A percentile compares a stretch with the other conserved stretches of the same genome.
phyloP scores from a whole-genome alignment of 2,797 vertebrate species.

The Oreochromis mossambicus region DNA sequence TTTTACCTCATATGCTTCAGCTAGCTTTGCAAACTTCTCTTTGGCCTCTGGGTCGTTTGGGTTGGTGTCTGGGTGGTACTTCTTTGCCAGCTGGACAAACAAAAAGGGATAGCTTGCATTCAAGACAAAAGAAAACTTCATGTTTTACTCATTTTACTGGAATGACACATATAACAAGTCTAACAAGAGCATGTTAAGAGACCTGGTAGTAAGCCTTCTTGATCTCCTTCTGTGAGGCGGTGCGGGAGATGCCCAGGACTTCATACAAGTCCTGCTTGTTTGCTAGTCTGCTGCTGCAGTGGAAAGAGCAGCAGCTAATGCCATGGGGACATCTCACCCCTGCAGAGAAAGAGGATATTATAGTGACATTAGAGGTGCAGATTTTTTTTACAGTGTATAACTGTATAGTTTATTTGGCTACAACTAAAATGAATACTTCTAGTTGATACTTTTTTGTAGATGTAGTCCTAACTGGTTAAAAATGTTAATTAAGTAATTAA shows the following conservation, averaged over 20 bases:
- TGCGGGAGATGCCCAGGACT: constrained; percentile 83
- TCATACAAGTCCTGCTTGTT: constrained; percentile 88
- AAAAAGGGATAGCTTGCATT: neutral
- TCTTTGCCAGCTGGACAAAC: constrained; percentile 86
- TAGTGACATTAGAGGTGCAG: neutral
- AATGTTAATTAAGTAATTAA: neutral
- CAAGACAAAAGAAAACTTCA: neutral
- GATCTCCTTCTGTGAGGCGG: constrained; percentile 89
- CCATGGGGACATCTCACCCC: constrained; percentile 47
- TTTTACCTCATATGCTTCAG: constrained; percentile 92
- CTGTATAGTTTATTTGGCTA: neutral
- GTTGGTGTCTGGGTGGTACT: constrained; percentile 94
- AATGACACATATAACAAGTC: neutral
- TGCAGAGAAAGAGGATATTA: constrained; percentile 18
- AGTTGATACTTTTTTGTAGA: fast-evolving
- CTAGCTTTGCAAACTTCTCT: constrained; percentile 92
- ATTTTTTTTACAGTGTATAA: fast-evolving
- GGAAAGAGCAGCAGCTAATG: constrained; percentile 62
- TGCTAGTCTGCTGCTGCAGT: constrained; percentile 63
- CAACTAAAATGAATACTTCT: neutral
- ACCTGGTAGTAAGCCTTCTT: constrained; percentile 98
- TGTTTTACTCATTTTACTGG: neutral
- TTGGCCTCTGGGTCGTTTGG: constrained; percentile 93
- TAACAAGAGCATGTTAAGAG: neutral
- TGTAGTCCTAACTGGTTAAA: neutral